Conservation (phyloP, 2,113 vertebrate species). For the Oncorhynchus masou region DNA sequence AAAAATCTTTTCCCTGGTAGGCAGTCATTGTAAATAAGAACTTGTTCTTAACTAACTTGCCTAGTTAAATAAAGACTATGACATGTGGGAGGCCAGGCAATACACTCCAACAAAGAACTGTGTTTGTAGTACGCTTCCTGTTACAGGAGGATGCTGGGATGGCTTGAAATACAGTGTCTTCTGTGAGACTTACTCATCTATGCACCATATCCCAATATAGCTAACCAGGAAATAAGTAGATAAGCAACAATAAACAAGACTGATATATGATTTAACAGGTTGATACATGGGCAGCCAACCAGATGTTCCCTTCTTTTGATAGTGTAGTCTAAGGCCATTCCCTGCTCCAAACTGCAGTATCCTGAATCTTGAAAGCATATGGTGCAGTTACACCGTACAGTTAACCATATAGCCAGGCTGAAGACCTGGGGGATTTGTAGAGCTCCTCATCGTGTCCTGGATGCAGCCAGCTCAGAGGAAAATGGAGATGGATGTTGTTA, state of each 20-base stretch:
- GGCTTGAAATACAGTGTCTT: neutral
- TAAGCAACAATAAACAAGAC: slow-evolving; percentile 36
- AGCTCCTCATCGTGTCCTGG: slow-evolving; percentile 15
- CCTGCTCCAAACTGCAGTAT: slow-evolving; percentile 37
- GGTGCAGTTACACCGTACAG: slow-evolving; percentile 26
- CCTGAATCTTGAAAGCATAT: slow-evolving; percentile 46
- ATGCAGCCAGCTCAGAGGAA: slow-evolving; percentile 39
- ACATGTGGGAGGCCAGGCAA: neutral
- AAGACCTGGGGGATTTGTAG: slow-evolving; percentile 37
- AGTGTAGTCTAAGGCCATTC: slow-evolving; percentile 32
- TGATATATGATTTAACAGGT: slow-evolving; percentile 45
- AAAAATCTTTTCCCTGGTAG: too few relatives aligned
- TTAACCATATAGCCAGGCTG: slow-evolving; percentile 46
- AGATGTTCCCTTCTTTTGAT: slow-evolving; percentile 51
- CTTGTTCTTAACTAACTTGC: too few relatives aligned
- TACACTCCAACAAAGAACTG: neutral
- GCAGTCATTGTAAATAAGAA: too few relatives aligned
- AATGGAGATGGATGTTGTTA: slow-evolving; percentile 55
- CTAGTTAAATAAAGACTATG: neutral
- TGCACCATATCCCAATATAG: slow-evolving; percentile 2
- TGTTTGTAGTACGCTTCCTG: neutral
- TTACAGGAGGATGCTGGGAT: neutral
- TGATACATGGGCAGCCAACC: slow-evolving; percentile 40
- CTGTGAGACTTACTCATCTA: neutral
- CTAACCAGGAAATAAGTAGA: slow-evolving; percentile 31